Evolutionary conservation across 2,888 invertebrate species (phyloP).

Genomic region (Augochlorella aurata): DNA sequence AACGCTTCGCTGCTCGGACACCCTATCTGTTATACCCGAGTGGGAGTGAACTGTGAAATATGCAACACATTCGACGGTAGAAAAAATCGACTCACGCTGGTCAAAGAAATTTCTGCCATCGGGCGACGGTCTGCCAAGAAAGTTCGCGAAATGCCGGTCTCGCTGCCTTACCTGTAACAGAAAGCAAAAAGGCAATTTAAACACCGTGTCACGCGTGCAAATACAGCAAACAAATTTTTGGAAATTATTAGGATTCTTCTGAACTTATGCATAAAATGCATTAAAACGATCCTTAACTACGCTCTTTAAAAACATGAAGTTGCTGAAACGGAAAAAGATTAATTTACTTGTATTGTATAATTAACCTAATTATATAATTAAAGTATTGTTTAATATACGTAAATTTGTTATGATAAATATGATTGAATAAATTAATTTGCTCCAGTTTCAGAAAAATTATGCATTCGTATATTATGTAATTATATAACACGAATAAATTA

Average conservation of each 20-base stretch:
- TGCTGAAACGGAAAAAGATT: no score
- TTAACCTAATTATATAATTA: no score
- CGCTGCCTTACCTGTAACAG: conserved; percentile 23
- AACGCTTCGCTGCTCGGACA: not conserved
- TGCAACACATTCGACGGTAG: not conserved
- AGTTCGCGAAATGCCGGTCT: not conserved
- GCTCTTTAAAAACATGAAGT: no score
- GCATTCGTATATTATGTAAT: no score
- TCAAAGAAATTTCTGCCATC: not conserved
- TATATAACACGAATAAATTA: no score
- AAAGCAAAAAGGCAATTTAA: not conserved
- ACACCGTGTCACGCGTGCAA: not conserved
- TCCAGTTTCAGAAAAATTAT: no score
- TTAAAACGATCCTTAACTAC: no score
- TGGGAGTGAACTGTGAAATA: conserved; percentile 6
- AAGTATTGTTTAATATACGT: no score
- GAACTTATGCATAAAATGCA: no score
- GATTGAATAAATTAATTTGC: no score
- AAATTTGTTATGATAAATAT: no score
- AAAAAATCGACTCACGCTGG: not conserved
- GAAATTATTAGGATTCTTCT: not conserved
- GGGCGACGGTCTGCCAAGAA: not conserved
- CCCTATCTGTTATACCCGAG: not conserved
- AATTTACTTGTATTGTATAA: no score
- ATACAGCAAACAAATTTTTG: not conserved